Evolutionary conservation across 2,888 invertebrate genomes (phyloP).

Genomic region (Philonicus albiceps): DNA sequence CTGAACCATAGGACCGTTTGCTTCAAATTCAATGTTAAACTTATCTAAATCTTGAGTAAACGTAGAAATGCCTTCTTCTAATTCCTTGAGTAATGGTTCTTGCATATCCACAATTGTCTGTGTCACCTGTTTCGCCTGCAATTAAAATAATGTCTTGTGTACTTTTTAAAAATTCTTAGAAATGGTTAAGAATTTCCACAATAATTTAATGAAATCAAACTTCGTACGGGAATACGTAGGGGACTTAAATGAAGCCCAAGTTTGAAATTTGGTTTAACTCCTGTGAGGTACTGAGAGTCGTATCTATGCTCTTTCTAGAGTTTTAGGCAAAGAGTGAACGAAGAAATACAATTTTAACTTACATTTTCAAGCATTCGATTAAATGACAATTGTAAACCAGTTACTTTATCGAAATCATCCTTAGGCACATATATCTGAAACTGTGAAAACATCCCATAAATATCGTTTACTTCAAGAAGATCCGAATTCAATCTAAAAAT

Average conservation of each 20-base stretch:
- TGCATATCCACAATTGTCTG: conserved; percentile 69
- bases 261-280: no score
- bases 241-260: no score
- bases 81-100: conserved; percentile 75
- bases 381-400: conserved; percentile 79
- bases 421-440: conserved; percentile 74
- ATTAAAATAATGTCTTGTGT: no score
- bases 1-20: conserved; percentile 85
- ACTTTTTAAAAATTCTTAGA: no score
- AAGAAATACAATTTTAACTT: no score
- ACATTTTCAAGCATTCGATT: conserved; percentile 78
- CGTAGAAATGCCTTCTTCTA: conserved; percentile 73
- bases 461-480: conserved; percentile 79
- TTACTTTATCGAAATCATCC: conserved; percentile 82
- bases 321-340: no score
- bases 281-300: no score
- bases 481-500: conserved; percentile 75
- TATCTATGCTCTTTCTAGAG: no score
- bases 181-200: no score
- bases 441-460: conserved; percentile 75
- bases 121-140: conserved; percentile 56
- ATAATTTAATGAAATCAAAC: no score
- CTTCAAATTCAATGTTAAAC: conserved; percentile 76
- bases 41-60: conserved; percentile 73
- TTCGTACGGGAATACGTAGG: no score